Evolutionary conservation across 2,888 invertebrate species (phyloP), one percentile per base, ranked within the genome.

Genomic region (Drosophila sordidula): DNA sequence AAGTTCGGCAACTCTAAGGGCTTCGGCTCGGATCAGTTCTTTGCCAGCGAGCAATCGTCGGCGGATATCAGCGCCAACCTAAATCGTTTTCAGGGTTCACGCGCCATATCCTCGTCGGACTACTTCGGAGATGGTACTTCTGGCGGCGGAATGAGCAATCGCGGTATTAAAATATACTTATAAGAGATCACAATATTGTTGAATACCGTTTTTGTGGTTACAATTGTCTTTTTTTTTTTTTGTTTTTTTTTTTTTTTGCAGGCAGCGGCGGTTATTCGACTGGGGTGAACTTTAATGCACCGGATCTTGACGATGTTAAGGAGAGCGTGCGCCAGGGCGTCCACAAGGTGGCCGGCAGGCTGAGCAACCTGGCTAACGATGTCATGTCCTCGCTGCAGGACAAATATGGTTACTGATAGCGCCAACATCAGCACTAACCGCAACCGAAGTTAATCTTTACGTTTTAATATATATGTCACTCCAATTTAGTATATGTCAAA

Each of bases 1-100:
- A 99, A 99, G 93, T 99, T 99, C 92, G 99, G 98, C 51, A 95
- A 96, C 84, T 98, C 99, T 3, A 99, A 99, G 93, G 97, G 98
- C 12, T 99, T 99, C 90, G 99, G 99, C 64, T 99, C 99, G 0
- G 98, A 98, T 90, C 98, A 98, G 93, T 99, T 95, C 93, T 99
- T 99, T 92, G 96, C 96, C 6, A 96, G 96, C 84, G 94, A 94
- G 67, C 91, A 92, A 63, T 78, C 79, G 14, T 93, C 94, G 86
- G 47, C 77, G n/a, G 86, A 89, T 52, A 56, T 78, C 3, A 82
- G 86, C 39, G 75, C 78, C 12, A 94, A 94, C 92, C 92, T 95
- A 14, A 90, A 91, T 49, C 94, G 98, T 76, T 99, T 99, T 93
- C 97, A 98, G 93, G 99, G 99, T 67, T 97, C 97, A 83, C 95